phyloP scores from a whole-genome alignment of 2,113 vertebrate species.

The Myanophis thanlyinensis region DNA sequence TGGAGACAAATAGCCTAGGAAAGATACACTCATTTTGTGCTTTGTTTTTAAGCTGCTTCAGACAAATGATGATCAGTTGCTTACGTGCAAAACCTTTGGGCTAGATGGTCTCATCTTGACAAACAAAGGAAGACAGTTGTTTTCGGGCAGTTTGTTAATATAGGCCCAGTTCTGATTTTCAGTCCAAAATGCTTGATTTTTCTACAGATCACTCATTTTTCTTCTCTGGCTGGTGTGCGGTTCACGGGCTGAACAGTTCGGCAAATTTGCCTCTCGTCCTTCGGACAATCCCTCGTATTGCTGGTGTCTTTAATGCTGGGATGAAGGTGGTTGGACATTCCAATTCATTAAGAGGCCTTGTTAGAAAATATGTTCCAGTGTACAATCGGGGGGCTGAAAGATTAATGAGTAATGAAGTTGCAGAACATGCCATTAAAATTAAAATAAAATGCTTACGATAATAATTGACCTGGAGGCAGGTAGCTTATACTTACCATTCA shows the following conservation, averaged over 20 bases:
- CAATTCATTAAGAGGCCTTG: background rate
- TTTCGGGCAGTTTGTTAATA: background rate
- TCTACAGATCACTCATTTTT: background rate
- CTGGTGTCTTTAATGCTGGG: background rate
- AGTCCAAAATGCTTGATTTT: background rate
- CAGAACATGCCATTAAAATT: background rate
- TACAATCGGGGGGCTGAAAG: background rate
- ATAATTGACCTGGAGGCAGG: background rate
- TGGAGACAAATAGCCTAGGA: background rate
- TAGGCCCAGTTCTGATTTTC: background rate
- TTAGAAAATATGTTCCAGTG: background rate
- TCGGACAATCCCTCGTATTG: background rate
- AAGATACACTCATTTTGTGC: background rate
- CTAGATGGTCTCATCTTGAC: background rate
- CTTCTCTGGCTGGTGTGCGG: background rate
- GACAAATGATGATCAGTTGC: background rate
- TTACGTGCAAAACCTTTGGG: background rate
- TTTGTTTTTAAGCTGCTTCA: background rate
- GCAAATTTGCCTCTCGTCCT: background rate
- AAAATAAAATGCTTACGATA: background rate
- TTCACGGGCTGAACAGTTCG: background rate
- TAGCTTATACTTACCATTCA: background rate
- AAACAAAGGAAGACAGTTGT: background rate
- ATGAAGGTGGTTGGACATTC: background rate
- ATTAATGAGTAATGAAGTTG: background rate